These are phyloP conservation scores for Conomelus anceps DNA, from an alignment of 2,888 invertebrate species.

Conservation along the genomic window DNA sequence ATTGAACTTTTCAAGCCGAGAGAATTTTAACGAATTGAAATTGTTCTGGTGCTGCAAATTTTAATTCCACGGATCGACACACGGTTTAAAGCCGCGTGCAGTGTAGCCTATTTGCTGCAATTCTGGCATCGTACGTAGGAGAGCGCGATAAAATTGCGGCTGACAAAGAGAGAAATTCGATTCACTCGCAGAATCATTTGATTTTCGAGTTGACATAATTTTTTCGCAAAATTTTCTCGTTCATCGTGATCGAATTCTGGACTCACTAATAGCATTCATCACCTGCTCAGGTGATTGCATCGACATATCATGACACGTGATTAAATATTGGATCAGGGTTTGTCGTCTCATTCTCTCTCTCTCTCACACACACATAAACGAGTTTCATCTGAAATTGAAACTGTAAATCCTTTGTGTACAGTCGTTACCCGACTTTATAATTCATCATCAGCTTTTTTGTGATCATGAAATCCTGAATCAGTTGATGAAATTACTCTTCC, in stretches of 20 bases:
- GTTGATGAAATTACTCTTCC: background rate
- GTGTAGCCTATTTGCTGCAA: background rate
- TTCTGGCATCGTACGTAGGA: background rate
- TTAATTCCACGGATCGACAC: background rate
- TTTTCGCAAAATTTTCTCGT: background rate
- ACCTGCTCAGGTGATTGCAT: background rate
- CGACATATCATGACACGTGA: background rate
- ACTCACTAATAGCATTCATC: background rate
- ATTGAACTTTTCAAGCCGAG: background rate
- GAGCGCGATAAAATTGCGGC: background rate
- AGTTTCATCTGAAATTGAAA: background rate
- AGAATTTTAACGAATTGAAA: background rate
- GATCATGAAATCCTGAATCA: background rate
- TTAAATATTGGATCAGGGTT: background rate
- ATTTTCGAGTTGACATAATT: background rate
- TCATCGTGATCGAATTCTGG: background rate
- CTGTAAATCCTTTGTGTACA: background rate
- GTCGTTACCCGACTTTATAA: background rate
- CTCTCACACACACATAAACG: no score
- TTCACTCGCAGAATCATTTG: background rate
- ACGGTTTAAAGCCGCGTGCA: background rate
- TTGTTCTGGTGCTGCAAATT: background rate
- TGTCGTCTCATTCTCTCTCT: background rate
- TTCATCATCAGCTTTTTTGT: background rate
- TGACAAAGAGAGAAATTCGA: background rate